Conservation (phyloP, 2,113 vertebrate genomes). For the Callaeas wilsoni region DNA sequence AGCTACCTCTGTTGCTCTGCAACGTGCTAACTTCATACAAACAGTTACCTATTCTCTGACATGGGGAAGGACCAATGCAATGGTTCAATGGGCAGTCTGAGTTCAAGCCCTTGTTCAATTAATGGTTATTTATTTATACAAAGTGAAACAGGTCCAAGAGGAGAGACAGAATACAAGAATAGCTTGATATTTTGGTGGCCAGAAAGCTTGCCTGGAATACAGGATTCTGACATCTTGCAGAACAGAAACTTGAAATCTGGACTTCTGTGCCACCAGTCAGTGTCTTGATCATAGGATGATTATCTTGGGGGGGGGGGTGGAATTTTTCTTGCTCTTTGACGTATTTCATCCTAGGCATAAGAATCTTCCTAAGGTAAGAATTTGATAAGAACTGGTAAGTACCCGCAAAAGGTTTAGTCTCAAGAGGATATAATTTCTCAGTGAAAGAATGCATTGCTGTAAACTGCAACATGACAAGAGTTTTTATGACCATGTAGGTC, state of each 20-base stretch:
- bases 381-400: background rate
- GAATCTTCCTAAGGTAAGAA: background rate
- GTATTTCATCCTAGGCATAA: background rate
- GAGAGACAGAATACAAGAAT: background rate
- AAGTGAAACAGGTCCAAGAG: background rate
- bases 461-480: background rate
- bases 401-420: background rate
- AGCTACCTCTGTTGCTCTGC: background rate
- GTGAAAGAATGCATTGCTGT: background rate
- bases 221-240: background rate
- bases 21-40: background rate
- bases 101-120: background rate
- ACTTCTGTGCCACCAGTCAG: background rate
- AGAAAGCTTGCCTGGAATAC: background rate
- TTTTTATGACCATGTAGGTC: background rate
- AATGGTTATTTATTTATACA: constrained; percentile 31
- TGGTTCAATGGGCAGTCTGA: background rate
- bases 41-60: background rate
- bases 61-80: background rate
- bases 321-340: background rate
- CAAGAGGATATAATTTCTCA: background rate
- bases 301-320: background rate
- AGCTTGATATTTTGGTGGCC: background rate
- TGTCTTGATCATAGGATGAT: background rate
- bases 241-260: background rate